Percentiles rank a stretch among this genome's conserved stretches.
These are phyloP conservation scores for Helicolenus hilgendorfi DNA, from an alignment of 2,797 vertebrate genomes.

Conservation along the genomic window DNA sequence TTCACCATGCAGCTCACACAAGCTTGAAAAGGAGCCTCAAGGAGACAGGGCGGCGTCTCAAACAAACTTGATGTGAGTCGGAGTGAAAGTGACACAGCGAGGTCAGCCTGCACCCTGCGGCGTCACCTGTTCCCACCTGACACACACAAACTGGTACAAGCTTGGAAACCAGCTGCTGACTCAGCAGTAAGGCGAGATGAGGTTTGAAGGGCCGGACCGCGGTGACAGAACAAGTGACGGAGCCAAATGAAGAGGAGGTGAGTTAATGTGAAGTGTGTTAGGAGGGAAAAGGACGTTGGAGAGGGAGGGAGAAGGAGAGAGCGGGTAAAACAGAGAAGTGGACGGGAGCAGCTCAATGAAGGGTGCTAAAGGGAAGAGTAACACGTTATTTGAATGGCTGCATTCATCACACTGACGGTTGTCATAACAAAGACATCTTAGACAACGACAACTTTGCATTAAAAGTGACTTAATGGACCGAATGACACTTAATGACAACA, in stretches of 20 bases:
- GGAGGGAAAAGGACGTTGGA: slow-evolving; percentile 29
- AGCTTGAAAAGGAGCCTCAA: slow-evolving; percentile 64
- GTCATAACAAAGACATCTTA: neutral
- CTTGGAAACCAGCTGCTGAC: slow-evolving; percentile 74
- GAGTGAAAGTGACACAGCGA: slow-evolving; percentile 81
- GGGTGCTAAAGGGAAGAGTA: neutral
- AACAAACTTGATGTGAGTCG: slow-evolving; percentile 68
- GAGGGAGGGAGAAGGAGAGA: neutral
- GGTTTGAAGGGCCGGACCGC: slow-evolving; percentile 12
- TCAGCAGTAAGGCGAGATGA: slow-evolving; percentile 40
- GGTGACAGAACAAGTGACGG: slow-evolving; percentile 62
- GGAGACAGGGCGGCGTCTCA: slow-evolving; percentile 45
- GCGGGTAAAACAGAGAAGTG: neutral
- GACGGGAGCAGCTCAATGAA: neutral
- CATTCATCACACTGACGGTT: neutral
- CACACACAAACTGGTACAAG: slow-evolving; percentile 63
- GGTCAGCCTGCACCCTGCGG: slow-evolving; percentile 71
- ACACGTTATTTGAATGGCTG: neutral
- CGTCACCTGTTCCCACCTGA: slow-evolving; percentile 82
- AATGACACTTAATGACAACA: neutral
- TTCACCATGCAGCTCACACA: neutral
- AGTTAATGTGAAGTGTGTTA: slow-evolving; percentile 68
- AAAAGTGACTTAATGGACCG: neutral
- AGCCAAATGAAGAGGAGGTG: slow-evolving; percentile 49
- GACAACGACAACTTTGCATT: neutral